Evolutionary conservation across 2,113 vertebrate genomes (phyloP).

Genomic region (Melanostigma gelatinosum): DNA sequence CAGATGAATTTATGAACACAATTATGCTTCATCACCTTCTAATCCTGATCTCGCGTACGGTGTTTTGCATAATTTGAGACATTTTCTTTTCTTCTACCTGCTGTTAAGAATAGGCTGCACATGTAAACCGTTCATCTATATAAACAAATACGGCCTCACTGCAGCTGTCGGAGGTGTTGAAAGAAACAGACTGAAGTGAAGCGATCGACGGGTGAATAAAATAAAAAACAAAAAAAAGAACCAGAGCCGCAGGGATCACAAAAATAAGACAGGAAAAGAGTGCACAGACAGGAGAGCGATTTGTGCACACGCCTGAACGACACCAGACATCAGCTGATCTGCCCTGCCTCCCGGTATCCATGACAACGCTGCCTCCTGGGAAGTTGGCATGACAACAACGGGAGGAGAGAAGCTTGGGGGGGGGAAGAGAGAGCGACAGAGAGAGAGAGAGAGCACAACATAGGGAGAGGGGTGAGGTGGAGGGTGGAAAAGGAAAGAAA

Average conservation of each 20-base stretch:
- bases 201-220: background rate
- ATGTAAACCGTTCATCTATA: background rate
- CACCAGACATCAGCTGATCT: conserved; percentile 90
- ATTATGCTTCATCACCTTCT: conserved; percentile 20
- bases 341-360: conserved; percentile 87
- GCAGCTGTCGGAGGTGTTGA: background rate
- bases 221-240: background rate
- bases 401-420: conserved; percentile 54
- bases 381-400: conserved; percentile 83
- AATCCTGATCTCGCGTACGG: background rate
- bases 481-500: background rate
- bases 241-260: conserved; percentile 35
- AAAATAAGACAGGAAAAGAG: conserved; percentile 44
- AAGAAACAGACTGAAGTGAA: background rate
- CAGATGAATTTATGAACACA: background rate
- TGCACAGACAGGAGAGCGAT: conserved; percentile 58
- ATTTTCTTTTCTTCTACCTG: background rate
- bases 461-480: background rate
- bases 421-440: background rate
- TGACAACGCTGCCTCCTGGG: conserved; percentile 90
- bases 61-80: conserved; percentile 1
- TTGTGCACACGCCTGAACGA: conserved; percentile 75
- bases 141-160: background rate
- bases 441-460: background rate
- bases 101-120: background rate